These are phyloP conservation scores for Bombus difficillimus DNA, from an alignment of 1,140 invertebrate genomes.

Conservation along the genomic window DNA sequence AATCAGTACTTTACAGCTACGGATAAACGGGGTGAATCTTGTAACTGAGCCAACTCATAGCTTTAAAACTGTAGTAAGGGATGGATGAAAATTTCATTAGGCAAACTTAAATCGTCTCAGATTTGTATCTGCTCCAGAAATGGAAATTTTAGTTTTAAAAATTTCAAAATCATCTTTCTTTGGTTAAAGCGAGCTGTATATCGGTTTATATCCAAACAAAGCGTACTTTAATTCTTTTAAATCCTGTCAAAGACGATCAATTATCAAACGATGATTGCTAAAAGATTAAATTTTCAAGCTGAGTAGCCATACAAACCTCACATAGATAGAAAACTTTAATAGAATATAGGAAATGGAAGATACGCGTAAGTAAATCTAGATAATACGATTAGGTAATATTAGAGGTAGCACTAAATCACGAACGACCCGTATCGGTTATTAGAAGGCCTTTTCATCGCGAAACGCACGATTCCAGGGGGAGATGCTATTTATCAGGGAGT, in stretches of 20 bases:
- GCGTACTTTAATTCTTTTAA: too few species aligned
- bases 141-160: neutral
- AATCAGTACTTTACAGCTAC: neutral
- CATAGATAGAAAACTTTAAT: neutral
- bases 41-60: neutral
- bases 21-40: neutral
- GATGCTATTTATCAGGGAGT: conserved; percentile 1
- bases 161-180: neutral
- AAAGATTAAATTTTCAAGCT: too few species aligned
- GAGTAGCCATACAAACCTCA: too few species aligned
- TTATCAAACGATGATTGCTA: too few species aligned
- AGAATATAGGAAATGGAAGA: neutral
- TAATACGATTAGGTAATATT: conserved; percentile 6
- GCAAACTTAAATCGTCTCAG: neutral
- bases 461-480: conserved; percentile 10
- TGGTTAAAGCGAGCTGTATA: neutral
- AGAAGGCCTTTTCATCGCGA: neutral
- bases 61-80: neutral
- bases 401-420: neutral
- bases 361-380: neutral
- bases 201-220: too few species aligned
- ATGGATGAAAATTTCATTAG: neutral
- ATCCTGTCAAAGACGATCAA: too few species aligned
- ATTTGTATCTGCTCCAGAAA: neutral
- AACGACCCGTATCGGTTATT: conserved; percentile 35